phyloP scores from a whole-genome alignment of 2,113 vertebrate species.

The Australoheros scitulus region DNA sequence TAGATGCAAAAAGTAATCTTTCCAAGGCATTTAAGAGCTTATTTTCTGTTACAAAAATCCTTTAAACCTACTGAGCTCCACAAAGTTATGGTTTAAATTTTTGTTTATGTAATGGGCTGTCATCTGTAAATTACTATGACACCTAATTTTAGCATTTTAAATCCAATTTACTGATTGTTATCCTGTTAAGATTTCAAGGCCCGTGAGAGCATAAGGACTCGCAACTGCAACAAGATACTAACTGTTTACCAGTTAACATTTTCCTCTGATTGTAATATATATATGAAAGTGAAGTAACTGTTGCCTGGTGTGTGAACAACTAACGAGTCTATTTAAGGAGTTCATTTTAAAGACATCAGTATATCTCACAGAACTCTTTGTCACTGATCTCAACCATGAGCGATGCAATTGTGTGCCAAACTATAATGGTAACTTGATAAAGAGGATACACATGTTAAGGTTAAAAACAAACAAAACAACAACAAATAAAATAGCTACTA shows the following conservation, averaged over 20 bases:
- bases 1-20: constrained; percentile 30
- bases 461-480: constrained; percentile 34
- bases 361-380: constrained; percentile 30
- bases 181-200: constrained; percentile 22
- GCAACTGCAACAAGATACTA: constrained; percentile 22
- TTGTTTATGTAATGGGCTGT: constrained; percentile 26
- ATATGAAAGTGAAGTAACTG: constrained; percentile 38
- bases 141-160: constrained; percentile 30
- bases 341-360: constrained; percentile 42
- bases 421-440: constrained; percentile 67
- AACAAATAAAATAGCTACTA: constrained; percentile 34
- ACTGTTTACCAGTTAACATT: constrained; percentile 43
- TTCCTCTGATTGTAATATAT: constrained; percentile 44
- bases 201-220: constrained; percentile 29
- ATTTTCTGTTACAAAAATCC: constrained; percentile 31
- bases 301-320: constrained; percentile 58
- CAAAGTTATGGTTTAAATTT: constrained; percentile 22
- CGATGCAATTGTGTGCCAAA: constrained; percentile 78
- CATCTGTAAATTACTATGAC: constrained; percentile 38
- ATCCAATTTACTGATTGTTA: constrained; percentile 36
- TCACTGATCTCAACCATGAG: constrained; percentile 55
- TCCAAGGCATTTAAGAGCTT: constrained; percentile 14
- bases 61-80: constrained; percentile 28
- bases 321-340: constrained; percentile 51
- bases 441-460: constrained; percentile 62